A percentile compares a stretch with the other conserved stretches of the same genome.
These are phyloP conservation scores for Serripes groenlandicus DNA, from an alignment of 2,888 invertebrate species.

Conservation along the genomic window DNA sequence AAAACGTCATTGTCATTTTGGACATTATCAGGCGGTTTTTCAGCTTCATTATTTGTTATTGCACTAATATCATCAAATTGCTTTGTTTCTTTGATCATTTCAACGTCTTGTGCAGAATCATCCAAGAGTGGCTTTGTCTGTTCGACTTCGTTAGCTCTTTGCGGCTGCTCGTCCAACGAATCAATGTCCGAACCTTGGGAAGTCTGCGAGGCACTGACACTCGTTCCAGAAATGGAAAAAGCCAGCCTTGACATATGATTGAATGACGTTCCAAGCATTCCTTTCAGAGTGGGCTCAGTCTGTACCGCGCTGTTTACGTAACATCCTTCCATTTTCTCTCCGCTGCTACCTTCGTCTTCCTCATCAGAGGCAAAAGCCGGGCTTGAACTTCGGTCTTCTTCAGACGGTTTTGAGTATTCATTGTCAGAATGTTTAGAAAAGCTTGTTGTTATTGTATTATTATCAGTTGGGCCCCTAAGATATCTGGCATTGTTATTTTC, in stretches of 20 bases:
- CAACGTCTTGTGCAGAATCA: conserved; percentile 35
- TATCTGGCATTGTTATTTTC: conserved; percentile 70
- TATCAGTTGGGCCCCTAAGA: conserved; percentile 60
- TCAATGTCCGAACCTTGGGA: conserved; percentile 59
- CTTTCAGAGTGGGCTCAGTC: conserved; percentile 74
- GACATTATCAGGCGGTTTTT: conserved; percentile 66
- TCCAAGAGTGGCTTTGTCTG: conserved; percentile 46
- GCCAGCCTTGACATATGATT: conserved; percentile 73
- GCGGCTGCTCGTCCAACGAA: conserved; percentile 36
- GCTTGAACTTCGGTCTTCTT: conserved; percentile 94
- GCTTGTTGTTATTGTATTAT: conserved; percentile 74
- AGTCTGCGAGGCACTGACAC: conserved; percentile 65
- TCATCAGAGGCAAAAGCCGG: conserved; percentile 98
- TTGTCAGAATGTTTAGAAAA: conserved; percentile 75
- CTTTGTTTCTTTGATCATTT: conserved; percentile 17
- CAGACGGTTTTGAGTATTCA: conserved; percentile 83
- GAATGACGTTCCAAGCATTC: conserved; percentile 71
- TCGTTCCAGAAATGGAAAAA: conserved; percentile 71
- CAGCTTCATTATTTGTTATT: conserved; percentile 28
- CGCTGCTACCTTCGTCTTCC: conserved; percentile 88
- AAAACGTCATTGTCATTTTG: conserved; percentile 68
- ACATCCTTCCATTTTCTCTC: conserved; percentile 67
- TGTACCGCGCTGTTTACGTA: conserved; percentile 76
- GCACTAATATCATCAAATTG: conserved; percentile 28
- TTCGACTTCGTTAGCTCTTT: not conserved